Evolutionary conservation across 2,888 invertebrate species (phyloP), one percentile per base, ranked within the genome.

Genomic region (Lasiommata megera): DNA sequence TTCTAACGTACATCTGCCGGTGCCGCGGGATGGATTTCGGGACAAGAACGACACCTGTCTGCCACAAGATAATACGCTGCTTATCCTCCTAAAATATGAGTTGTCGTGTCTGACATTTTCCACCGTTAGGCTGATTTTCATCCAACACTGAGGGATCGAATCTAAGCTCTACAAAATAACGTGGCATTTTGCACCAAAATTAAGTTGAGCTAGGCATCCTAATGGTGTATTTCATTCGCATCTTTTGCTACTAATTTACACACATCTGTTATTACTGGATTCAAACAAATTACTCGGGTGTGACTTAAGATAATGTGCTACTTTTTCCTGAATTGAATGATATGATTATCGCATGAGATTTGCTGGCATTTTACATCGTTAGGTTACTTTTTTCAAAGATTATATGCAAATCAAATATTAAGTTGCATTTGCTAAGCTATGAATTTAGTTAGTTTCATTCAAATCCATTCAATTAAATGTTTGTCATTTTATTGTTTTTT

Each of bases 61-160:
- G 76, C 78, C 78, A 75, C 73, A 77, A 83, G 80, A 83, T 83
- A 84, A 84, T 82, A 82, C 81, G 80, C 80, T 83, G 81, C 84
- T 84, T 84, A 84, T 84, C 80, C 77, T 72, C 76, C 82, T 84
- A 82, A 86, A 84, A 88, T 88, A 87, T 87, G 84, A 81, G 81
- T 81, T 79, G 79, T 83, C 78, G 72, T 40, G 41, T 52, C 14
- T 34, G 16, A 31, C 11, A 17, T 34, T 47, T 29, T 46, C 29
- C n/a, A n/a, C n/a, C 29, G 29, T 12, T 28, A 34, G 11, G 11
- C 34, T 34, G 11, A 9, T 11, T 9, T 11, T 11, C 11, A n/a
- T n/a, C n/a, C n/a, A n/a, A n/a, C 11, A 34, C 11, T 11, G 9
- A 34, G 9, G 34, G 11, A 3, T 1, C 3, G 34, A n/a, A n/a